These are phyloP conservation scores for Cyprinodon tularosa DNA, from an alignment of 2,113 vertebrate species.

Conservation along the genomic window DNA sequence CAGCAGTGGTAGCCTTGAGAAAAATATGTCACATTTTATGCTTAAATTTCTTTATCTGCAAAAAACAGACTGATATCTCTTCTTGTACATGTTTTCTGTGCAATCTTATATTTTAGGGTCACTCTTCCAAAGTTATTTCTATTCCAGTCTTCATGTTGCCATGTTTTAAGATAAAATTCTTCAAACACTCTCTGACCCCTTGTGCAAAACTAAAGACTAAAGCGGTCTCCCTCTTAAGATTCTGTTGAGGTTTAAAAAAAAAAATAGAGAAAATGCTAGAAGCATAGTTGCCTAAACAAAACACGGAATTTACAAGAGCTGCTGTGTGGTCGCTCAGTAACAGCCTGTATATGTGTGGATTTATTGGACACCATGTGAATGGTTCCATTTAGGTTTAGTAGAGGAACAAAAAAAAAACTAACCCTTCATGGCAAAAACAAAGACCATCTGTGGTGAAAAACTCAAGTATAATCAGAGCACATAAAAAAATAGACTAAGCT, in stretches of 20 bases:
- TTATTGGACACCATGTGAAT: slow-evolving; percentile 25
- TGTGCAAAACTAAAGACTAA: slow-evolving; percentile 9
- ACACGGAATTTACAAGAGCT: slow-evolving; percentile 24
- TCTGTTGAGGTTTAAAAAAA: slow-evolving; percentile 34
- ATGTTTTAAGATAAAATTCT: slow-evolving; percentile 15
- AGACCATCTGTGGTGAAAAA: slow-evolving; percentile 17
- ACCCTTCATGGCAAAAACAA: neutral
- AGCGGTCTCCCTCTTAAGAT: slow-evolving; percentile 16
- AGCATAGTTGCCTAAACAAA: slow-evolving; percentile 28
- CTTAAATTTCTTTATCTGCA: neutral
- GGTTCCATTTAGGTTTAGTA: slow-evolving; percentile 25
- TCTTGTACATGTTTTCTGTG: slow-evolving; percentile 9
- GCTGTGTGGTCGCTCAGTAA: slow-evolving; percentile 2
- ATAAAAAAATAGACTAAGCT: neutral
- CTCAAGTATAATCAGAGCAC: slow-evolving; percentile 15
- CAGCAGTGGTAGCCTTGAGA: neutral
- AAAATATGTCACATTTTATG: neutral
- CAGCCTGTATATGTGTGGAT: slow-evolving; percentile 15
- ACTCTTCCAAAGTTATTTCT: neutral
- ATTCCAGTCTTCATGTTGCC: slow-evolving; percentile 10
- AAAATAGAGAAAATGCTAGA: slow-evolving; percentile 23
- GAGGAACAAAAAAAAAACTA: slow-evolving; percentile 9
- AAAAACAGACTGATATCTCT: neutral
- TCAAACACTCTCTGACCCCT: slow-evolving; percentile 8
- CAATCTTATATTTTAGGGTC: neutral